Evolutionary conservation across 2,113 vertebrate species (phyloP), one percentile per base, ranked within the genome.

Genomic region (Petrocephalus microphthalmus): DNA sequence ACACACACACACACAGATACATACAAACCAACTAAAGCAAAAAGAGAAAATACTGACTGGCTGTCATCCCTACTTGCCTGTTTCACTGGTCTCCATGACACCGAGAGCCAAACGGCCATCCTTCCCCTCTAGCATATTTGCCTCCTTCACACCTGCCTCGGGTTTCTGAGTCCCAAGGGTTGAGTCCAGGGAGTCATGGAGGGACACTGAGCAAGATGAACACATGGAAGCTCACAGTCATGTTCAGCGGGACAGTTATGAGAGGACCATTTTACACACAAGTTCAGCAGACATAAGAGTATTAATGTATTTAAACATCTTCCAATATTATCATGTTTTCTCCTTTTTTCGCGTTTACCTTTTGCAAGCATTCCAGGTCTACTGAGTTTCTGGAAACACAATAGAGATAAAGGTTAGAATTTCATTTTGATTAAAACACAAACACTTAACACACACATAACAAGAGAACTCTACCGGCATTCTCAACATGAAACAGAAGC

Each of bases 311-410:
- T 1, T 19, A 42, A 78, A 78, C 33, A 74, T 37, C 67, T 25
- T 64, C 17, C 33, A 74, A 37, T 3, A 42, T 37, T 13, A 71
- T 33, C 5, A 19, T 37, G 25, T 74, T 67, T 2, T 67, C 64
- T 3, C 2, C 0, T 29, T 33, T 37, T 17, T 19, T 74, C 33
- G 19, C 19, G 37, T 42, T 78, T 78, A 78, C 71, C 71, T 78
- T 78, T 78, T 19, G 71, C 13, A 78, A 78, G 71, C 71, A 78
- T 78, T 78, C 71, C 71, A 78, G 71, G 71, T 78, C 71, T 78
- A 42, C 71, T 78, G 71, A 19, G 37, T 78, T 78, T 78, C 71
- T 78, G 71, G 33, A 42, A 78, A 78, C 33, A 78, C 15, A 78
- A 42, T 37, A 78, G 71, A 37, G 71, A 15, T 78, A 17, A 74